These are phyloP conservation scores for Cheilosia impressa DNA, from an alignment of 2,888 invertebrate genomes.

Conservation along the genomic window DNA sequence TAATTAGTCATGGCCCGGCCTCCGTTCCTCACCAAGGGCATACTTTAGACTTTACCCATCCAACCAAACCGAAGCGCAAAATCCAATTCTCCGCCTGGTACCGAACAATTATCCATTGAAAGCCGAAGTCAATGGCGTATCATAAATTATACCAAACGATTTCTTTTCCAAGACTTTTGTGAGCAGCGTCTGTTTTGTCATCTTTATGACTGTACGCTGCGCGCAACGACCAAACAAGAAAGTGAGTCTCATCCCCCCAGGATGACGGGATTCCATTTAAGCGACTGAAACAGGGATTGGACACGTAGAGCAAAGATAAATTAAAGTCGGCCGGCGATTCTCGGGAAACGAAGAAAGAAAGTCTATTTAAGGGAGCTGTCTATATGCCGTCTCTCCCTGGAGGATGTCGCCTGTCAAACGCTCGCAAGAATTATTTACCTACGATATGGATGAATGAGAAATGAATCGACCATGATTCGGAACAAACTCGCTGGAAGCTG, in stretches of 20 bases:
- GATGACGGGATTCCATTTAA: conserved; percentile 51
- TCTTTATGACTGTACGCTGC: conserved; percentile 65
- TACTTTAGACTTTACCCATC: conserved; percentile 10
- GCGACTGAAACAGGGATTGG: conserved; percentile 66
- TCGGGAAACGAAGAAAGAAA: conserved; percentile 53
- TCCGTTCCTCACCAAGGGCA: conserved; percentile 28
- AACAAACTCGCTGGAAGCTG: conserved; percentile 59
- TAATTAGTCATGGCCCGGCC: conserved; percentile 61
- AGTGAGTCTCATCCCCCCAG: conserved; percentile 43
- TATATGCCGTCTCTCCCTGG: conserved; percentile 54
- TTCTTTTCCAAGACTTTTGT: conserved; percentile 37
- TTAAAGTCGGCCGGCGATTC: conserved; percentile 52
- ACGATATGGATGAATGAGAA: conserved; percentile 71
- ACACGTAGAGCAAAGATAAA: conserved; percentile 71
- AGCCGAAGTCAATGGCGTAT: conserved; percentile 54
- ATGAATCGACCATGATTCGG: conserved; percentile 71
- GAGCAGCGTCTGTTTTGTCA: conserved; percentile 67
- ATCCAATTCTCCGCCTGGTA: conserved; percentile 34
- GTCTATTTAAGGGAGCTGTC: conserved; percentile 72
- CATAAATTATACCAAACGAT: conserved; percentile 57
- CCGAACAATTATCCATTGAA: conserved; percentile 59
- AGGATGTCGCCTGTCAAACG: conserved; percentile 72
- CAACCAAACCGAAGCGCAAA: conserved; percentile 19
- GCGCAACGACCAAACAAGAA: conserved; percentile 56
- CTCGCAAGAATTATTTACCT: conserved; percentile 72